A percentile compares a stretch with the other conserved stretches of the same genome.
Conservation (phyloP, 2,797 vertebrate genomes). For the Petrocephalus sullivani region DNA sequence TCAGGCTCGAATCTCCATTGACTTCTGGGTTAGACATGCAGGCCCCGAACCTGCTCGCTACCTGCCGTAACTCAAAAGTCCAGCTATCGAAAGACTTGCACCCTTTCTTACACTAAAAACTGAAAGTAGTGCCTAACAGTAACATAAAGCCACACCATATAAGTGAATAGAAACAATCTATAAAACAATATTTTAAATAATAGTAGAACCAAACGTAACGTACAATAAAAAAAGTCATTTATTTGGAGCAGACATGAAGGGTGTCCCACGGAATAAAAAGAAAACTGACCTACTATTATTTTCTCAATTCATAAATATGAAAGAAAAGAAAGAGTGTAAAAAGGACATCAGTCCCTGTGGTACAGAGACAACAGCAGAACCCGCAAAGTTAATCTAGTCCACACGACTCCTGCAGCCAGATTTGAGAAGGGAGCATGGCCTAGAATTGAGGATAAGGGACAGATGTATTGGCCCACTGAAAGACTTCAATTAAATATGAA, state of each 20-base stretch:
- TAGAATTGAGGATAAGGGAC: background rate
- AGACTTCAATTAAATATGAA: slow-evolving; percentile 1
- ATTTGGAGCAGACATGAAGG: slow-evolving; percentile 1
- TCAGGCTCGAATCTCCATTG: background rate
- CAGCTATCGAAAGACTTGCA: background rate
- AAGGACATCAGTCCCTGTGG: background rate
- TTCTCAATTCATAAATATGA: background rate
- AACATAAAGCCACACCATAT: background rate
- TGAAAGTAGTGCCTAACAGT: background rate
- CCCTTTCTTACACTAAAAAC: background rate
- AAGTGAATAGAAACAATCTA: too few species aligned
- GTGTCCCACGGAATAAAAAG: background rate
- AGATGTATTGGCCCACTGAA: background rate
- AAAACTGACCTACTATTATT: background rate
- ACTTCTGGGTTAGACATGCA: background rate
- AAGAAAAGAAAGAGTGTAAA: background rate
- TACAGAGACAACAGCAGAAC: background rate
- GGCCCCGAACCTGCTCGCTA: background rate
- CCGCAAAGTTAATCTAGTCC: background rate
- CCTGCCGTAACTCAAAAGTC: background rate
- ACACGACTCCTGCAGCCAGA: background rate
- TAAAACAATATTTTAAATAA: background rate
- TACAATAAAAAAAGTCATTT: background rate
- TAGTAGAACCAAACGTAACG: background rate
- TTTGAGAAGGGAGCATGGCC: background rate